Evolutionary conservation across 2,888 invertebrate species (phyloP).

Genomic region (Tetragnatha montana): DNA sequence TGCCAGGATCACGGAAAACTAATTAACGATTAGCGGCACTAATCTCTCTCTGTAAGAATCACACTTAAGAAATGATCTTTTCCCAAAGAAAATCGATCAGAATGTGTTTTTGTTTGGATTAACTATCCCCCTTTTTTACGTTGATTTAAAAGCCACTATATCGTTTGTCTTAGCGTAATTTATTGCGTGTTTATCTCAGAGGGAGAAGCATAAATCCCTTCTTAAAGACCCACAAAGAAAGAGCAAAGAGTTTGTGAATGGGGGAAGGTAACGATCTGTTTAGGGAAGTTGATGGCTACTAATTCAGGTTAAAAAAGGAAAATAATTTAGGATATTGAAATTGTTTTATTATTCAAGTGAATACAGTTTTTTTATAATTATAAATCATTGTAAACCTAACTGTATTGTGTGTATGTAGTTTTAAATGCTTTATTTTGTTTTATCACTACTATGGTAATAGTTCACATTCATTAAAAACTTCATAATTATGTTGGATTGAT

Average conservation of each 20-base stretch:
- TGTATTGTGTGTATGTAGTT: too few species aligned
- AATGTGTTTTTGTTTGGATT: neutral
- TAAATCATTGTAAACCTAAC: too few species aligned
- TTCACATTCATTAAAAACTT: too few species aligned
- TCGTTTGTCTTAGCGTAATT: neutral
- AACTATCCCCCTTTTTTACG: neutral
- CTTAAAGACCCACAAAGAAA: neutral
- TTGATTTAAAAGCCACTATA: neutral
- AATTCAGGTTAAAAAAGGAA: neutral
- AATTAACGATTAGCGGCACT: neutral
- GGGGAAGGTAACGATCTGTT: neutral
- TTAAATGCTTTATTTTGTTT: too few species aligned
- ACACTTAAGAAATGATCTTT: neutral
- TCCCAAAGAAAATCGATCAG: neutral
- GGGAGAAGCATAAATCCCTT: neutral
- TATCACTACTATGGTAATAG: too few species aligned
- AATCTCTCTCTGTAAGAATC: neutral
- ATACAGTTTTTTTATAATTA: too few species aligned
- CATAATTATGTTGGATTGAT: too few species aligned
- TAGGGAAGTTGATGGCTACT: neutral
- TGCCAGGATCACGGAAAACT: neutral
- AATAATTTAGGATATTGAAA: neutral
- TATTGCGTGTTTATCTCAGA: neutral
- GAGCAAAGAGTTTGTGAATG: neutral
- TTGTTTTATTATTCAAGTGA: too few species aligned